A percentile compares a stretch with the other conserved stretches of the same genome.
These are phyloP conservation scores for Okapia johnstoni DNA, from an alignment of 2,113 vertebrate genomes.

Conservation along the genomic window DNA sequence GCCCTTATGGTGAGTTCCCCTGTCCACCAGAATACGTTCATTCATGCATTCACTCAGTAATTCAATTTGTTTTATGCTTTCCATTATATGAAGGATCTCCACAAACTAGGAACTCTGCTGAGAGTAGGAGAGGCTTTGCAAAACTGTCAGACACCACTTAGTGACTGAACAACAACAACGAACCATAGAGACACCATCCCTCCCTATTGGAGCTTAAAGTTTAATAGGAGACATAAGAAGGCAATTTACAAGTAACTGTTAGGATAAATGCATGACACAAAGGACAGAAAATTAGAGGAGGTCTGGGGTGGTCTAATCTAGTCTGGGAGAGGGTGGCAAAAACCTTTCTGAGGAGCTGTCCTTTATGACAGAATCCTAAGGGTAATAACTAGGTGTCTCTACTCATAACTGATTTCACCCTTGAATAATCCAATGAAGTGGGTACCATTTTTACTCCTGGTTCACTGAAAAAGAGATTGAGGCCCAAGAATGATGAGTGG, in stretches of 20 bases:
- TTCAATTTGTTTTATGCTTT: neutral
- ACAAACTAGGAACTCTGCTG: neutral
- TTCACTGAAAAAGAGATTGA: neutral
- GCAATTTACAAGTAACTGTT: neutral
- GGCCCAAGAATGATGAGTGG: neutral
- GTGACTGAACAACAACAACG: neutral
- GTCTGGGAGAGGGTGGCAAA: neutral
- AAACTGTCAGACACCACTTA: neutral
- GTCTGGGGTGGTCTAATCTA: neutral
- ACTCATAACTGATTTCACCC: neutral
- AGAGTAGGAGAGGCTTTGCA: neutral
- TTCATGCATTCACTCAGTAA: neutral
- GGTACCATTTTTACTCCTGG: neutral
- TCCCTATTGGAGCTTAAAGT: neutral
- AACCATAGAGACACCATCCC: neutral
- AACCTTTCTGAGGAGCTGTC: neutral
- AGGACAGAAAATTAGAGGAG: neutral
- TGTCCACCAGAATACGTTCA: neutral
- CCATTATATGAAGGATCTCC: neutral
- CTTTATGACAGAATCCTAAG: fast-evolving
- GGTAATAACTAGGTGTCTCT: neutral
- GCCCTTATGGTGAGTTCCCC: neutral
- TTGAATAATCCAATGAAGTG: neutral
- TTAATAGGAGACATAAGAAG: neutral
- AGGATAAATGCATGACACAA: neutral